These are phyloP conservation scores for Trissoscelio sp. DNA, from an alignment of 2,888 invertebrate species.

Conservation along the genomic window DNA sequence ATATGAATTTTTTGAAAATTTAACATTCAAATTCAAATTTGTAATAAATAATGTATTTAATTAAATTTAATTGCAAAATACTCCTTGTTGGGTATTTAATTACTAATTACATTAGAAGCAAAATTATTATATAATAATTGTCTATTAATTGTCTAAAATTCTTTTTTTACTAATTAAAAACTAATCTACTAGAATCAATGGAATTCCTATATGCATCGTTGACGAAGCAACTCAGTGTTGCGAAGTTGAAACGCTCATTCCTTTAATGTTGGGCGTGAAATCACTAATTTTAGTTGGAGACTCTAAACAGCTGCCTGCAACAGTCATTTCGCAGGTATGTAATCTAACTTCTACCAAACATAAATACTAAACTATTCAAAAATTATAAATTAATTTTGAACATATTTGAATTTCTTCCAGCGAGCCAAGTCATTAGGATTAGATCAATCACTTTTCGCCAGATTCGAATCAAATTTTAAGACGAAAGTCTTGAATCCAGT, in stretches of 20 bases:
- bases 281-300: constrained; percentile 94
- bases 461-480: constrained; percentile 87
- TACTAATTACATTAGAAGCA: no score
- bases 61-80: no score
- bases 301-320: constrained; percentile 93
- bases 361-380: no score
- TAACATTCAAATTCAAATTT: no score
- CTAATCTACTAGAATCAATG: neutral
- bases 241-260: constrained; percentile 91
- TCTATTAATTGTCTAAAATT: neutral
- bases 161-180: no score
- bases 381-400: constrained; percentile 83
- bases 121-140: neutral
- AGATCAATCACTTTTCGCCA: constrained; percentile 90
- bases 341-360: no score
- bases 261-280: constrained; percentile 88
- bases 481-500: constrained; percentile 84
- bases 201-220: constrained; percentile 82
- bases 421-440: constrained; percentile 88
- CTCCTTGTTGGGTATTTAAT: no score
- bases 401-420: constrained; percentile 82
- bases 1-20: neutral
- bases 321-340: constrained; percentile 85
- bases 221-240: constrained; percentile 95
- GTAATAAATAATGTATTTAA: no score